Evolutionary conservation across 1,140 invertebrate genomes (phyloP).

Genomic region (Sycophila sp.): DNA sequence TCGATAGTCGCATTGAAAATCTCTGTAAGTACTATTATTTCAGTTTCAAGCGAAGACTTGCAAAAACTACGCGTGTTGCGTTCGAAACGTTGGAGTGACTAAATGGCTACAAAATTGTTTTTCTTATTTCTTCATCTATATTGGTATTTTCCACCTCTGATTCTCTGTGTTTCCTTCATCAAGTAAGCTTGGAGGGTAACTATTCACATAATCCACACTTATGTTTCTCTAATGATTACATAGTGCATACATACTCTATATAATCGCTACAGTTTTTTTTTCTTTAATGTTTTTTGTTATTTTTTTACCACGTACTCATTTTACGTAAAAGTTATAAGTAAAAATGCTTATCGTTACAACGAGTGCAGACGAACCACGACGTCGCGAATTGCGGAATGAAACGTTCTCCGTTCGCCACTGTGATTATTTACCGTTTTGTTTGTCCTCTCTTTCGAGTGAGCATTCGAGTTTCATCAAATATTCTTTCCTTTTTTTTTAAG

Average conservation of each 20-base stretch:
- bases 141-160: background rate
- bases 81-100: slow-evolving; percentile 40
- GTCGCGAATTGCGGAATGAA: slow-evolving; percentile 20
- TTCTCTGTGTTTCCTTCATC: too few species aligned
- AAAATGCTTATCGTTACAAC: slow-evolving; percentile 61
- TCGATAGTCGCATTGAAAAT: slow-evolving; percentile 36
- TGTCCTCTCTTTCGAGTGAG: slow-evolving; percentile 5
- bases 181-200: slow-evolving; percentile 19
- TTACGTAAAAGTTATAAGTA: slow-evolving; percentile 62
- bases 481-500: slow-evolving; percentile 29
- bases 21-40: too few species aligned
- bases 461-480: too few species aligned
- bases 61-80: slow-evolving; percentile 34
- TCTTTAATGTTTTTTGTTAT: slow-evolving; percentile 8
- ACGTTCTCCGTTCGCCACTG: slow-evolving; percentile 10
- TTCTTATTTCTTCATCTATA: slow-evolving; percentile 38
- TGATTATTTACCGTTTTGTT: background rate
- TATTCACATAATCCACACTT: slow-evolving; percentile 65
- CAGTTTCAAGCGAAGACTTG: slow-evolving; percentile 1
- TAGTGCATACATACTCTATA: slow-evolving; percentile 31
- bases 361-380: slow-evolving; percentile 55
- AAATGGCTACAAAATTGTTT: slow-evolving; percentile 41
- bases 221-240: slow-evolving; percentile 57
- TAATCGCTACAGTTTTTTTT: slow-evolving; percentile 17
- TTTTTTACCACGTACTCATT: slow-evolving; percentile 54